These are phyloP conservation scores for Apeira syringaria DNA, from an alignment of 2,888 invertebrate species.

Conservation along the genomic window DNA sequence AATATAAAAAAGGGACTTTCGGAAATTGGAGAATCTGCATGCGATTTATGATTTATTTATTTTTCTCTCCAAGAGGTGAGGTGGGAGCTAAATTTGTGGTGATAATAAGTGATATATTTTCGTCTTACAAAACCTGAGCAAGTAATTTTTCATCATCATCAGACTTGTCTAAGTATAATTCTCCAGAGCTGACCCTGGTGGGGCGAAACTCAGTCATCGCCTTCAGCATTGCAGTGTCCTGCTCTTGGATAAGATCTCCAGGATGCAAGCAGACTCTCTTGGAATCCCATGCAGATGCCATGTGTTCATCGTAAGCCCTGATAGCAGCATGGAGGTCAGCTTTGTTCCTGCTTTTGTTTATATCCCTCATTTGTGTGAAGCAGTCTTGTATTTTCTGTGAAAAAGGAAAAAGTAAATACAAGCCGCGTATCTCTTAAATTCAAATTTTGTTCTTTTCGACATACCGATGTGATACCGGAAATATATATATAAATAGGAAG, in stretches of 20 bases:
- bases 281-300: constrained; percentile 1
- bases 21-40: too few species aligned
- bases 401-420: too few species aligned
- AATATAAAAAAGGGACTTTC: too few species aligned
- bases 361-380: constrained; percentile 1
- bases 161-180: neutral
- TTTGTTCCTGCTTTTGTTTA: constrained; percentile 4
- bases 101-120: too few species aligned
- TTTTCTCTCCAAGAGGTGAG: too few species aligned
- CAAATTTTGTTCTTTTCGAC: too few species aligned
- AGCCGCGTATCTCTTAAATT: too few species aligned
- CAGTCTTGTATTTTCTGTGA: neutral
- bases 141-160: constrained; percentile 4
- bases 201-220: constrained; percentile 1
- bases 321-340: neutral
- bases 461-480: too few species aligned
- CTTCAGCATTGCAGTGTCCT: neutral
- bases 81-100: too few species aligned
- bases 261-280: constrained; percentile 1
- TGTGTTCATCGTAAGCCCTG: constrained; percentile 1
- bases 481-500: too few species aligned
- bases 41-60: too few species aligned
- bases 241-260: neutral
- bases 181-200: neutral
- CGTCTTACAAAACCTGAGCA: neutral